Percentiles rank a stretch among this genome's conserved stretches.
Conservation (phyloP, 1,140 invertebrate genomes). For the Samia ricini region DNA sequence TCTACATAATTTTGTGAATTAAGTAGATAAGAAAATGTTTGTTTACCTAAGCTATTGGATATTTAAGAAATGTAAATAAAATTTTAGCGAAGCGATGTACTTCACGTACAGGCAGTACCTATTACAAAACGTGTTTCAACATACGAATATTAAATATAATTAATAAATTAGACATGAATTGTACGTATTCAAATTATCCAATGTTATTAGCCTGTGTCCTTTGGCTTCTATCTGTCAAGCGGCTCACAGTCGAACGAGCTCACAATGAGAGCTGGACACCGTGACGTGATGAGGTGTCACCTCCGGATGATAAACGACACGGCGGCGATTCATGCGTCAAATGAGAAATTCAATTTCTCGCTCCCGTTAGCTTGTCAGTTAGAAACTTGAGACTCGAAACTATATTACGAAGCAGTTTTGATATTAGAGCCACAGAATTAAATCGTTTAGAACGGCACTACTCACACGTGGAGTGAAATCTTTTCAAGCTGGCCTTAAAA, state of each 20-base stretch:
- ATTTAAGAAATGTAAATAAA: too few species aligned
- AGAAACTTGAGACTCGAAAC: constrained; percentile 19
- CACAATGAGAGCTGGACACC: constrained; percentile 50
- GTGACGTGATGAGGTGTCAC: constrained; percentile 68
- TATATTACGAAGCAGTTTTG: not conserved
- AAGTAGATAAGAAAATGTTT: too few species aligned
- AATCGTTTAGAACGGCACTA: too few species aligned
- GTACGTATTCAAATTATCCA: not conserved
- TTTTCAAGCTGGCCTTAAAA: too few species aligned
- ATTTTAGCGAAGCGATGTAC: too few species aligned
- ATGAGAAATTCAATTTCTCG: constrained; percentile 66
- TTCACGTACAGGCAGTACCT: too few species aligned
- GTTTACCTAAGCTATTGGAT: too few species aligned
- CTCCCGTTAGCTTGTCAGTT: constrained; percentile 36
- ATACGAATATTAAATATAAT: too few species aligned
- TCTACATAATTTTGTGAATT: too few species aligned
- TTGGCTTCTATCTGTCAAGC: constrained; percentile 35
- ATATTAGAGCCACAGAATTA: constrained; percentile 16
- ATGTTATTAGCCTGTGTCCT: not conserved
- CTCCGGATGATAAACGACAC: constrained; percentile 59
- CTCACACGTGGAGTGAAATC: too few species aligned
- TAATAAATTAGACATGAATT: not conserved
- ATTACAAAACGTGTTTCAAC: too few species aligned
- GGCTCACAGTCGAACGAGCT: constrained; percentile 50
- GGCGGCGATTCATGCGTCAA: constrained; percentile 41